Conservation (phyloP, 1,140 invertebrate species). For the Heterodera carotae region DNA sequence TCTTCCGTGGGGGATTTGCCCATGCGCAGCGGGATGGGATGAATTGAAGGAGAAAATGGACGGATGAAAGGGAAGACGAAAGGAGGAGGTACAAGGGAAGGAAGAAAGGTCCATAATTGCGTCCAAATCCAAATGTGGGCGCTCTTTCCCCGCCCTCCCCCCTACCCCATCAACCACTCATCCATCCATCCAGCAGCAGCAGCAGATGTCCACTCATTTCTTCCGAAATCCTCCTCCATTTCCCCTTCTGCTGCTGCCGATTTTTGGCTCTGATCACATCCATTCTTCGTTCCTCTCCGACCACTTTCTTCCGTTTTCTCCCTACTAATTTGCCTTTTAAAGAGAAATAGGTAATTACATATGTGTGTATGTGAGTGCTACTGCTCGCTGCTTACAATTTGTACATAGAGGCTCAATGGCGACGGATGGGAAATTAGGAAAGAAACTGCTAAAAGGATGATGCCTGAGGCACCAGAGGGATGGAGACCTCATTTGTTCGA, state of each 20-base stretch:
- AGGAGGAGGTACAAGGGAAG: not conserved
- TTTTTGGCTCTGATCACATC: not conserved
- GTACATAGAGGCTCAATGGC: too few relatives aligned
- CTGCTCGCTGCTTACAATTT: too few relatives aligned
- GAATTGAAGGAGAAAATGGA: conserved; percentile 10
- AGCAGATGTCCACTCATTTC: not conserved
- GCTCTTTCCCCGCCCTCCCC: not conserved
- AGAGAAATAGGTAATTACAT: not conserved
- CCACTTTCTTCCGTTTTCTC: not conserved
- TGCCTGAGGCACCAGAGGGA: too few relatives aligned
- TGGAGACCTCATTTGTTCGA: too few relatives aligned
- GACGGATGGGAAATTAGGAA: too few relatives aligned
- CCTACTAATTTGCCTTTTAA: not conserved
- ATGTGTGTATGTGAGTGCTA: too few relatives aligned
- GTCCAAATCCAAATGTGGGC: conserved; percentile 9
- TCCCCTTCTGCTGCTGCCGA: not conserved
- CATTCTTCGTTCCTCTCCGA: not conserved
- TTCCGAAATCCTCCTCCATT: not conserved
- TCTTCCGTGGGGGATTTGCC: conserved; percentile 10
- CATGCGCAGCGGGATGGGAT: conserved; percentile 13
- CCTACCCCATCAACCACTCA: not conserved
- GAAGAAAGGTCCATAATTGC: conserved; percentile 12
- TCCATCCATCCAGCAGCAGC: not conserved
- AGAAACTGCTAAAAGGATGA: too few relatives aligned
- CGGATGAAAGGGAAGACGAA: conserved; percentile 14